Conservation (phyloP, 2,113 vertebrate genomes). For the Rhombomys opimus region DNA sequence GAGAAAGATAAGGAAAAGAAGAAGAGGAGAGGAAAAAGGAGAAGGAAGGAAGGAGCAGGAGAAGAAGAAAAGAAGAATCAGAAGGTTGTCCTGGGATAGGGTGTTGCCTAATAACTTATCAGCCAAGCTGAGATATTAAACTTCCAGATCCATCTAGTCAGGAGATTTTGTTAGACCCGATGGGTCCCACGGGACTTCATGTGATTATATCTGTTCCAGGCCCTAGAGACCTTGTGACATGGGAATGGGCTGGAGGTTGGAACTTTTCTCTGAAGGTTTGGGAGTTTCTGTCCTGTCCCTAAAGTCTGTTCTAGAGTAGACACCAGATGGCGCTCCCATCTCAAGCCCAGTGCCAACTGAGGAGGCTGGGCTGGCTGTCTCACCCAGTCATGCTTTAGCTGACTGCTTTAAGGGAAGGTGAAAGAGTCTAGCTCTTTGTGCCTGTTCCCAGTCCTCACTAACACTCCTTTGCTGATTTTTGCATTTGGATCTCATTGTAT, state of each 20-base stretch:
- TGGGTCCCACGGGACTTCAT: constrained; percentile 18
- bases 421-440: background rate
- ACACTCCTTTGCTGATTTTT: background rate
- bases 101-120: background rate
- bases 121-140: background rate
- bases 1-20: background rate
- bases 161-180: background rate
- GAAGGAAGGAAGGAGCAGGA: no score
- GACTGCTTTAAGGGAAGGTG: background rate
- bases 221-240: background rate
- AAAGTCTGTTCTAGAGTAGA: background rate
- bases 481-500: background rate
- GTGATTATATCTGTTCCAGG: constrained; percentile 15
- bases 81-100: background rate
- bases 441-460: background rate
- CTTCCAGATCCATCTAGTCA: constrained; percentile 5
- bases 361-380: background rate
- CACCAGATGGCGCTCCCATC: constrained; percentile 75
- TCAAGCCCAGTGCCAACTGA: background rate
- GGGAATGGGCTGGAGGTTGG: background rate
- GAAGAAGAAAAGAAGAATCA: background rate
- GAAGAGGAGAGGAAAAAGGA: fast-evolving
- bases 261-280: background rate
- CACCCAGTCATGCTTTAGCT: background rate
- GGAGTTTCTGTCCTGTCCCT: background rate